Conservation (phyloP, 2,888 invertebrate species). For the Parnassius mnemosyne region DNA sequence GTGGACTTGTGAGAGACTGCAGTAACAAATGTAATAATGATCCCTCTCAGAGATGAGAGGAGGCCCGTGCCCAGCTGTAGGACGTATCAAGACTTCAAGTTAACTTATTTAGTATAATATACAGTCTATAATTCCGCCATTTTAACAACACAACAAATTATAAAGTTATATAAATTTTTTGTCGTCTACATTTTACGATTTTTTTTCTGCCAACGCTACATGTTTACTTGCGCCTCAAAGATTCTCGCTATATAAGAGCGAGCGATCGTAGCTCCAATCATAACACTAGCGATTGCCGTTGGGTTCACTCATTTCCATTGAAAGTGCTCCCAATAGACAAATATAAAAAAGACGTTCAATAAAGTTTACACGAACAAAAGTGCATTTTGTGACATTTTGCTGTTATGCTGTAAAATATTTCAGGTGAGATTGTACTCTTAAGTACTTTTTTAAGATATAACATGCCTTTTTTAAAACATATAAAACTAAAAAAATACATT, state of each 20-base stretch:
- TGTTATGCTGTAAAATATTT: constrained; percentile 23
- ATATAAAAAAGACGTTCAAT: constrained; percentile 1
- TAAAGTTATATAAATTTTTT: background rate
- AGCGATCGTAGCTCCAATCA: constrained; percentile 36
- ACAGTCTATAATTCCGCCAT: too few species aligned
- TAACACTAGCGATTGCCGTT: constrained; percentile 41
- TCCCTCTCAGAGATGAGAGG: too few species aligned
- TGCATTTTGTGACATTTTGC: constrained; percentile 16
- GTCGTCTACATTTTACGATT: background rate
- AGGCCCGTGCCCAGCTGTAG: too few species aligned
- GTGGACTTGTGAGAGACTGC: too few species aligned
- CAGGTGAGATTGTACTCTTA: constrained; percentile 15
- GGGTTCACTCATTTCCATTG: constrained; percentile 24
- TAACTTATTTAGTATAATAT: too few species aligned
- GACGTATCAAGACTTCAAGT: too few species aligned
- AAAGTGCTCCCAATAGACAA: background rate
- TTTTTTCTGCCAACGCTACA: constrained; percentile 46
- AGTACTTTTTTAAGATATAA: too few species aligned
- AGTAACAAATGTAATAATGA: too few species aligned
- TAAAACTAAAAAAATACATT: too few species aligned
- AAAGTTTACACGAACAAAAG: constrained; percentile 17
- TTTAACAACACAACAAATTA: too few species aligned
- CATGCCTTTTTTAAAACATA: too few species aligned
- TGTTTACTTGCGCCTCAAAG: constrained; percentile 17
- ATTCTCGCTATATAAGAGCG: constrained; percentile 47